Evolutionary conservation across 2,113 vertebrate species (phyloP).

Genomic region (Octodon degus): DNA sequence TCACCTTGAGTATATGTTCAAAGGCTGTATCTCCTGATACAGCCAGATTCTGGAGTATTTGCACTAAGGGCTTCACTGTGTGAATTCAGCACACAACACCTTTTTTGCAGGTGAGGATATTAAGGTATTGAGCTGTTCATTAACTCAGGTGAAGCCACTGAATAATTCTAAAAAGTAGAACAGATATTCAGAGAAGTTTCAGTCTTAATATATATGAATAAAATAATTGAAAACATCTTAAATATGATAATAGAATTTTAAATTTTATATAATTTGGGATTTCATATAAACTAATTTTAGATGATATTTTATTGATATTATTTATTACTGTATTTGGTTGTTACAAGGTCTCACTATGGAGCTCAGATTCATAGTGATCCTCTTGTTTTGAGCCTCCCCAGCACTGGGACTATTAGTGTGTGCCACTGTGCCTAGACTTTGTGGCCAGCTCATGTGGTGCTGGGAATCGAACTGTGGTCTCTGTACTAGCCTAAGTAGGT

Average conservation of each 20-base stretch:
- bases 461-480: no score
- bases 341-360: no score
- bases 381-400: no score
- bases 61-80: fast-evolving
- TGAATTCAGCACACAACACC: not conserved
- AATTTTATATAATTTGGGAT: not conserved
- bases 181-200: not conserved
- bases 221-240: not conserved
- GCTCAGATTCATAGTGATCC: no score
- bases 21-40: not conserved
- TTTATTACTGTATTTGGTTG: no score
- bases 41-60: not conserved
- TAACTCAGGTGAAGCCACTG: not conserved
- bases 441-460: no score
- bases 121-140: not conserved
- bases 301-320: no score
- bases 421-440: no score
- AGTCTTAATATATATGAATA: not conserved
- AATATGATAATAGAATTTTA: not conserved
- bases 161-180: not conserved
- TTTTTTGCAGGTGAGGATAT: not conserved
- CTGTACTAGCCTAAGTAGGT: no score
- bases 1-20: not conserved
- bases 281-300: not conserved
- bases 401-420: no score